phyloP scores from a whole-genome alignment of 2,797 vertebrate species.

The Labeo calbasu region DNA sequence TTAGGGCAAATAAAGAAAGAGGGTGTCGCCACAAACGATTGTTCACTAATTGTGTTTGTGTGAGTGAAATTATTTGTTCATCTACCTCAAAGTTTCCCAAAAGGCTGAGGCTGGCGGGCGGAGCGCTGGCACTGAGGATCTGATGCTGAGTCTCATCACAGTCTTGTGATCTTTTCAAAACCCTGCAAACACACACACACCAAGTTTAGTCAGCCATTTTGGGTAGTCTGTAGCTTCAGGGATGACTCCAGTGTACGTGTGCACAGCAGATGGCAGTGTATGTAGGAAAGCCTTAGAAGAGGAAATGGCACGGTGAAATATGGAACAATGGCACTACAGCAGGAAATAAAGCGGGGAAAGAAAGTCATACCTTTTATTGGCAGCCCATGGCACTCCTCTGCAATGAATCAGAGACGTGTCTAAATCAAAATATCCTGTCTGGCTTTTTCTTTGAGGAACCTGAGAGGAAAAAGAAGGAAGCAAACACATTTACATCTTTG shows the following conservation, averaged over 20 bases:
- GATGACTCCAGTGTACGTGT: slow-evolving; percentile 57
- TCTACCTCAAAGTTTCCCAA: slow-evolving; percentile 99
- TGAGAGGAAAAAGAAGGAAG: slow-evolving; percentile 63
- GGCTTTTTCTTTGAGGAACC: slow-evolving; percentile 97
- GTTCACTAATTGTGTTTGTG: slow-evolving; percentile 3
- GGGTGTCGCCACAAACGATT: background rate
- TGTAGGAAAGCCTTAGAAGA: slow-evolving; percentile 44
- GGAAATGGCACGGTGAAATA: slow-evolving; percentile 43
- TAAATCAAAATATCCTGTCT: slow-evolving; percentile 97
- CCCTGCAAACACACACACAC: slow-evolving; percentile 73
- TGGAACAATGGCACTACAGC: slow-evolving; percentile 53
- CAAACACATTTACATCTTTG: slow-evolving; percentile 12
- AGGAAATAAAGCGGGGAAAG: slow-evolving; percentile 38
- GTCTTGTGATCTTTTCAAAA: slow-evolving; percentile 84
- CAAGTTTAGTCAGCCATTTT: slow-evolving; percentile 73
- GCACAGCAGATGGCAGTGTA: slow-evolving; percentile 75
- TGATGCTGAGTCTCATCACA: slow-evolving; percentile 84
- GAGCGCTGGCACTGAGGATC: slow-evolving; percentile 92
- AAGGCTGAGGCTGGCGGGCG: slow-evolving; percentile 93
- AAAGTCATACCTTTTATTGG: slow-evolving; percentile 86
- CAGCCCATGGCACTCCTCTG: slow-evolving; percentile 86
- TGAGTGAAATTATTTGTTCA: background rate
- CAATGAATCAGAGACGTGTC: slow-evolving; percentile 88
- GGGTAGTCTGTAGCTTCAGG: slow-evolving; percentile 60
- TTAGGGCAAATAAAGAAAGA: background rate